Conservation (phyloP, 92 coral and sea anemone species). For the Palythoa grandis region DNA sequence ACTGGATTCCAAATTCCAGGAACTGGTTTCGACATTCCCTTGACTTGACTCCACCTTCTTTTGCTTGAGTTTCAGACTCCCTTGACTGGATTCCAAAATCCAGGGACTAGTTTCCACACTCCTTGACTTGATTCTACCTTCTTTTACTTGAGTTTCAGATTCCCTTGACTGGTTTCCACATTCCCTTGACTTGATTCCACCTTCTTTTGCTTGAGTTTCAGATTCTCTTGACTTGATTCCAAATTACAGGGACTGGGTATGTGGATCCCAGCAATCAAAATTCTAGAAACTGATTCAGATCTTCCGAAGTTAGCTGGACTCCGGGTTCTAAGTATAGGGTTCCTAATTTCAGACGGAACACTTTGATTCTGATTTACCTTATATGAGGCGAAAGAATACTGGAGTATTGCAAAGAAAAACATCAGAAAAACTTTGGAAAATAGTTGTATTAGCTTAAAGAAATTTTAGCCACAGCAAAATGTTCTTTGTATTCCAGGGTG, state of each 20-base stretch:
- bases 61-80: neutral
- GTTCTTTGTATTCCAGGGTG: constrained; percentile 1
- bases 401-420: neutral
- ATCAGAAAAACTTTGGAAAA: neutral
- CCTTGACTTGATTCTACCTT: too few relatives aligned
- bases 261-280: too few relatives aligned
- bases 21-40: neutral
- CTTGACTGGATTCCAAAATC: neutral
- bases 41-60: neutral
- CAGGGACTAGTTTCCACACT: too few relatives aligned
- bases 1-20: neutral
- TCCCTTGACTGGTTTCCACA: too few relatives aligned
- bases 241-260: neutral
- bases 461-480: too few relatives aligned
- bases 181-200: neutral
- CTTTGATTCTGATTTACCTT: neutral
- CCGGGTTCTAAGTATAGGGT: too few relatives aligned
- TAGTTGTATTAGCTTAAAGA: neutral
- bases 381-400: neutral
- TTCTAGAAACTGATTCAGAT: neutral
- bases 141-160: too few relatives aligned
- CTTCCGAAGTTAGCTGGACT: too few relatives aligned
- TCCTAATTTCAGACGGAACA: too few relatives aligned
- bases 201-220: too few relatives aligned
- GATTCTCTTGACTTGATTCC: too few relatives aligned